Evolutionary conservation across 2,888 invertebrate genomes (phyloP).

Genomic region (Stenurella melanura): DNA sequence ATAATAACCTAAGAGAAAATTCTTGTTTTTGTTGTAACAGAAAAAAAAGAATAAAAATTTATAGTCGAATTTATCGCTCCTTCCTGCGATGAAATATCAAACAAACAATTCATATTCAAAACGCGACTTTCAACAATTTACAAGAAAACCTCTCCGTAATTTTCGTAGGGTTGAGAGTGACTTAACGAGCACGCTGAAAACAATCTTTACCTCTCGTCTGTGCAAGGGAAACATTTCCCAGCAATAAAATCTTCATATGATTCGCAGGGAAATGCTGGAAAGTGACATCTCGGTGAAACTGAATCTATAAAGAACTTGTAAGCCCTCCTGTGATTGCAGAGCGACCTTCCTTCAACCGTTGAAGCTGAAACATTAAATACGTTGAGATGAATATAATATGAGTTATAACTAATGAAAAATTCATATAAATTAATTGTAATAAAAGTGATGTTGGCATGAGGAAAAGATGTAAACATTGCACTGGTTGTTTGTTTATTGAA

Average conservation of each 20-base stretch:
- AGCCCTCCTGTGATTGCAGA: conserved; percentile 95
- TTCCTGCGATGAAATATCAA: not conserved
- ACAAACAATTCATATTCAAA: conserved; percentile 31
- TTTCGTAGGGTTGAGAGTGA: not conserved
- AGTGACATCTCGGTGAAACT: conserved; percentile 92
- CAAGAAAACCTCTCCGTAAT: conserved; percentile 4
- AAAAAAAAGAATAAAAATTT: not conserved
- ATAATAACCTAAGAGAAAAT: no score
- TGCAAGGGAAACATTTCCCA: conserved; percentile 86
- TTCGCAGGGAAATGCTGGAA: conserved; percentile 92
- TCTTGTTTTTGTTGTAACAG: no score
- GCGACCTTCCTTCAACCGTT: conserved; percentile 87
- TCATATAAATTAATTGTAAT: no score
- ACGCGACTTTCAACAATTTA: conserved; percentile 23
- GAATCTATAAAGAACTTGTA: conserved; percentile 97
- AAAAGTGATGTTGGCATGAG: no score
- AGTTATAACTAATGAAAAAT: no score
- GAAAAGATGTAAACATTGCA: no score
- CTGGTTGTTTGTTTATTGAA: no score
- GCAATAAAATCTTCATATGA: conserved; percentile 89
- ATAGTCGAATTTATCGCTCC: not conserved
- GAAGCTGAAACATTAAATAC: conserved; percentile 75
- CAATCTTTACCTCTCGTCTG: conserved; percentile 69
- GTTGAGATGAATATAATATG: not conserved
- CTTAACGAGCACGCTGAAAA: conserved; percentile 21